Conservation (phyloP, 1,140 invertebrate genomes). For the Brachionus manjavacas region DNA sequence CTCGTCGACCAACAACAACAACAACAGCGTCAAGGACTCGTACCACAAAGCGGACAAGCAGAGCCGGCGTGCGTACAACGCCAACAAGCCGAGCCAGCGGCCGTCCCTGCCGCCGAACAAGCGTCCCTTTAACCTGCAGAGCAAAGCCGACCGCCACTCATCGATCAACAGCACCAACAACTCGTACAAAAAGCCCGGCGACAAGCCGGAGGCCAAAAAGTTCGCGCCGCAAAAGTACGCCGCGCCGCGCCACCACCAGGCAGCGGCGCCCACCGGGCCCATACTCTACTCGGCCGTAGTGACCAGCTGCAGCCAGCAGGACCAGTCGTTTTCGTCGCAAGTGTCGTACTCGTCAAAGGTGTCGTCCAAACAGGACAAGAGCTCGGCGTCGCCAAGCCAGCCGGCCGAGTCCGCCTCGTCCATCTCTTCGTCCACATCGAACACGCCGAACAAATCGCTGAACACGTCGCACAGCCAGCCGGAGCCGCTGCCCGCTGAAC, state of each 20-base stretch:
- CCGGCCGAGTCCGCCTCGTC: neutral
- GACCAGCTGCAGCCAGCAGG: neutral
- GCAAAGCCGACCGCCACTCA: neutral
- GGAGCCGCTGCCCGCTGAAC: neutral
- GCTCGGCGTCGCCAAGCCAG: neutral
- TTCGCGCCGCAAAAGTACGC: neutral
- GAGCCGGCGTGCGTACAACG: neutral
- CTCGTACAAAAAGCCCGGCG: neutral
- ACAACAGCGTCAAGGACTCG: neutral
- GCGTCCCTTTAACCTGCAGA: neutral
- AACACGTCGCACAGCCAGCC: neutral
- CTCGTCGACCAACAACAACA: constrained; percentile 11
- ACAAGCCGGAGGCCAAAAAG: neutral
- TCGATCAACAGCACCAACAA: neutral
- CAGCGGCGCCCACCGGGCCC: neutral
- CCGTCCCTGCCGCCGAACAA: neutral
- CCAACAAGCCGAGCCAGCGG: neutral
- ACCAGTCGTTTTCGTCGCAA: neutral
- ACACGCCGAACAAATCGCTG: neutral
- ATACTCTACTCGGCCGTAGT: neutral
- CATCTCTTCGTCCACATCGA: neutral
- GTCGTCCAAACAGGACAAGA: constrained; percentile 5
- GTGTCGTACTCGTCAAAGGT: constrained; percentile 8
- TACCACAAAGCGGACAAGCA: constrained; percentile 5
- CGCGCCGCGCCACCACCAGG: neutral